Evolutionary conservation across 2,888 invertebrate genomes (phyloP), one percentile per base, ranked within the genome.

Genomic region (Chrysolina oricalcia): DNA sequence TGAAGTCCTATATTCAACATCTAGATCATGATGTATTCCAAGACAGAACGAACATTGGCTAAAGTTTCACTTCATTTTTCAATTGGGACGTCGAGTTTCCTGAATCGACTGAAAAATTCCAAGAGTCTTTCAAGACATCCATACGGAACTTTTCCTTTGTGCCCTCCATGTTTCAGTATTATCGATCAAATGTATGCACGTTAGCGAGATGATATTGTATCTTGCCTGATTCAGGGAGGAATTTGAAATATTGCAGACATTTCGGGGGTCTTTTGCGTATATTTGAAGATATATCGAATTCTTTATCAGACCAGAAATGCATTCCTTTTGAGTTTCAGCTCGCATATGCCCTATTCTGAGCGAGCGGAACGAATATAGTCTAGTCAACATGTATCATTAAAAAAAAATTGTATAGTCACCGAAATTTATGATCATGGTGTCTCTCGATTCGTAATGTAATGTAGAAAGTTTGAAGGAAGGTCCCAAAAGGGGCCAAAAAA

Each of bases 181-280:
- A 84, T 83, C 82, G 84, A 84, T 84, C 83, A 84, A 77, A 75
- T 70, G 69, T 23, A 65, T 40, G 71, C 59, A 74, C 81, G 81
- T 81, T 68, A 50, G 68, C 68, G 23, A 53, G 50, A 69, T 84
- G 82, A 84, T 83, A 84, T 85, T 84, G 83, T 83, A 85, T 83
- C 82, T 80, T 80, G 82, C 78, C 82, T 82, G 80, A 27, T 59
- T 23, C 59, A 15, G 59, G 59, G 59, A 27, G 35, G 59, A 35
- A 79, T 83, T 83, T 85, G 84, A 85, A 84, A 85, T 84, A 85
- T 85, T 83, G 76, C 82, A 78, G 79, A 80, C 83, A 84, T 82
- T 83, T 83, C 66, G 77, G 78, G 78, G 81, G 82, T 10, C 80
- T 77, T 72, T 72, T 72, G 73, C 80, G 76, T 82, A 83, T 81